phyloP scores from a whole-genome alignment of 2,888 invertebrate genomes.

The Saturnia japonica region DNA sequence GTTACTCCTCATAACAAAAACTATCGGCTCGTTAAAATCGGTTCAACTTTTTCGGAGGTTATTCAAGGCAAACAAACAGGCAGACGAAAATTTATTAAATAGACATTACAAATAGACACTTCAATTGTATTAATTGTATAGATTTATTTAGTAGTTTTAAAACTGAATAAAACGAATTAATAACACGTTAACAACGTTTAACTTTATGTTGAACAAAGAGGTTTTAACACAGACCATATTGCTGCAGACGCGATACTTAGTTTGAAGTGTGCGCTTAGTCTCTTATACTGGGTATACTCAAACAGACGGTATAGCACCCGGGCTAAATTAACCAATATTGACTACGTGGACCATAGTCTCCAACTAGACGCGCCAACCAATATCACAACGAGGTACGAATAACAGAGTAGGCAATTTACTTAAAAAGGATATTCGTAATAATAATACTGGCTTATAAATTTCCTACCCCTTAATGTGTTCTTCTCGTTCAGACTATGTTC shows the following conservation, averaged over 20 bases:
- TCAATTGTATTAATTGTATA: too few species aligned
- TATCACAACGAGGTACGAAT: conserved; percentile 16
- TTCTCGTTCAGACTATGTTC: too few species aligned
- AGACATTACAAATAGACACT: too few species aligned
- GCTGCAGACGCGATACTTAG: conserved; percentile 18
- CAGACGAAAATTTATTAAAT: too few species aligned
- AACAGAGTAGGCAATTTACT: background rate
- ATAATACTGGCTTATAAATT: too few species aligned
- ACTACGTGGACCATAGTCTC: conserved; percentile 52
- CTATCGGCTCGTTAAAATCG: too few species aligned
- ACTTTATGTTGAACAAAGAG: conserved; percentile 3
- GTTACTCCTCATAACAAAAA: too few species aligned
- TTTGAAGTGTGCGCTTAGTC: conserved; percentile 16
- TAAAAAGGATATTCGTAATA: background rate
- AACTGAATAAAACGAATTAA: too few species aligned
- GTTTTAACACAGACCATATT: background rate
- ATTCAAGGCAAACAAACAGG: too few species aligned
- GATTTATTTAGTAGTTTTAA: too few species aligned
- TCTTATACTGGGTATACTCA: background rate
- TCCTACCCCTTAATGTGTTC: too few species aligned
- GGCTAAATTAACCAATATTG: conserved; percentile 69
- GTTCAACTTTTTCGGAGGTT: too few species aligned
- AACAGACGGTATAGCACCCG: conserved; percentile 30
- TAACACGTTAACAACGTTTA: background rate
- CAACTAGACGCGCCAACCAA: conserved; percentile 37